Evolutionary conservation across 2,888 invertebrate genomes (phyloP).

Genomic region (Schrankia costaestrigalis): DNA sequence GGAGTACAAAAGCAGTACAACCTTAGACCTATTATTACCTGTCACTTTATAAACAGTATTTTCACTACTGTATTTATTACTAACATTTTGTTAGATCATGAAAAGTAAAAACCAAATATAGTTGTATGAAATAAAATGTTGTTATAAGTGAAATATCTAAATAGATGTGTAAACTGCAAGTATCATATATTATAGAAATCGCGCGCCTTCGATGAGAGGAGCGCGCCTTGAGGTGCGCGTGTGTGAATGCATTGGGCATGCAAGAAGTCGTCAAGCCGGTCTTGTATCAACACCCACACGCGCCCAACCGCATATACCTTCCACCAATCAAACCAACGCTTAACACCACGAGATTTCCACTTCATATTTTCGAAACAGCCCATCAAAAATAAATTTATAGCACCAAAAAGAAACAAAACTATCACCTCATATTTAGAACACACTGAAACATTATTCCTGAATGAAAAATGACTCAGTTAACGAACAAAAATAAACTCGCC

Average conservation of each 20-base stretch:
- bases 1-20: too few relatives aligned
- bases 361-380: constrained; percentile 4
- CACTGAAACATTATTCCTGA: constrained; percentile 28
- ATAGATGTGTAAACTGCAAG: constrained; percentile 53
- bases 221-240: constrained; percentile 19
- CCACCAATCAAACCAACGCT: constrained; percentile 41
- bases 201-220: constrained; percentile 31
- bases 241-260: constrained; percentile 50
- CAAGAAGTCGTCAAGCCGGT: constrained; percentile 65
- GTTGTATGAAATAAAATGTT: constrained; percentile 8
- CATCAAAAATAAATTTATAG: constrained; percentile 18
- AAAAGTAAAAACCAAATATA: too few relatives aligned
- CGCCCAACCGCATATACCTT: constrained; percentile 41
- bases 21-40: too few relatives aligned
- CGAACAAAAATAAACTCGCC: constrained; percentile 29
- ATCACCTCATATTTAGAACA: constrained; percentile 24
- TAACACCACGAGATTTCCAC: constrained; percentile 17
- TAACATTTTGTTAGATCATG: too few relatives aligned
- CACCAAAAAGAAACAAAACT: constrained; percentile 21
- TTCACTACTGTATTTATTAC: too few relatives aligned
- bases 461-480: constrained; percentile 28
- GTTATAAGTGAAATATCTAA: constrained; percentile 23
- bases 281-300: constrained; percentile 64
- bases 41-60: too few relatives aligned
- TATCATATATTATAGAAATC: constrained; percentile 28